Base-by-base conservation (phyloP, 30 jellyfish, hydroid and myxozoan genomes). In the Nemopilema nomurai region DNA sequence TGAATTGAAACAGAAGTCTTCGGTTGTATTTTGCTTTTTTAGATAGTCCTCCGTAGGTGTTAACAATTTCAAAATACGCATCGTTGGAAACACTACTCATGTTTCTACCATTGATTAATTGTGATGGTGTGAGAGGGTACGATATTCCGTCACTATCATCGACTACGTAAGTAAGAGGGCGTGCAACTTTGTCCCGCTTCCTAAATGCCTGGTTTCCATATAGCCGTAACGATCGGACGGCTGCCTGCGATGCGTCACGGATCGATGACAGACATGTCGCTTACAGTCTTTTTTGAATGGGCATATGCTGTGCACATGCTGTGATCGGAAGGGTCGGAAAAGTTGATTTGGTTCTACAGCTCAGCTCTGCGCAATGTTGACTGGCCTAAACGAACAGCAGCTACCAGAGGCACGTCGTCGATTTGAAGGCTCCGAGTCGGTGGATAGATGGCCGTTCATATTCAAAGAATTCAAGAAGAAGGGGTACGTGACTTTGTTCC, bases 281-380 rank as follows among this genome's bases (percentile, higher is more conserved):
- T n/a, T n/a, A n/a, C n/a, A n/a, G n/a, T n/a, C n/a, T n/a, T n/a
- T n/a, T n/a, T n/a, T n/a, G n/a, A n/a, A n/a, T n/a, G n/a, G n/a
- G n/a, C n/a, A n/a, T n/a, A n/a, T n/a, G n/a, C n/a, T n/a, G n/a
- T n/a, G n/a, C n/a, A n/a, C n/a, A n/a, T n/a, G n/a, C n/a, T n/a
- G n/a, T n/a, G n/a, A n/a, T n/a, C n/a, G n/a, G n/a, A n/a, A n/a
- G n/a, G n/a, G n/a, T n/a, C n/a, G n/a, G n/a, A n/a, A n/a, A n/a
- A n/a, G n/a, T n/a, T n/a, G n/a, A n/a, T n/a, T n/a, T n/a, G 96
- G 96, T 1, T 80, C 96, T 17, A 72, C 90, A 21, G 88, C 96
- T 3, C 96, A 89, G 25, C 25, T 82, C 66, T 32, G 87, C 52
- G 96, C 96, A 33, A 66, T 89, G 51, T 76, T 89, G 22, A 74